These are phyloP conservation scores for Camponotus floridanus DNA, from an alignment of 1,140 invertebrate genomes.

Conservation along the genomic window DNA sequence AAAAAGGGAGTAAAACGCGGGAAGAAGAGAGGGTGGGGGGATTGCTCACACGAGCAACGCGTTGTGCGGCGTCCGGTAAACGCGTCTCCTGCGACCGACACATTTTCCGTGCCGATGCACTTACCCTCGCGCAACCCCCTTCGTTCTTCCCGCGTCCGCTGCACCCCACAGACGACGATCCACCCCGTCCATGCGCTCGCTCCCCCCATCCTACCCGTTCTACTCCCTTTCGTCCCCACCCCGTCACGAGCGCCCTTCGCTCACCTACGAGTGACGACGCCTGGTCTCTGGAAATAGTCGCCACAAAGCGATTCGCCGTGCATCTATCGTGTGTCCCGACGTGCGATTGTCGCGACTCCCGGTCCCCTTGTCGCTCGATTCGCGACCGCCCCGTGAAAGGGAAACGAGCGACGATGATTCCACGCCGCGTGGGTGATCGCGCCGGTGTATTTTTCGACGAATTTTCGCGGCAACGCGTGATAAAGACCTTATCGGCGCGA, in stretches of 20 bases:
- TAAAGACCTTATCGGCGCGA: neutral
- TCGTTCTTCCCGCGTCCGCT: conserved; percentile 46
- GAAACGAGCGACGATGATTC: conserved; percentile 6
- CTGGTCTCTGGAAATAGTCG: conserved; percentile 72
- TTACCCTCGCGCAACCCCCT: conserved; percentile 61
- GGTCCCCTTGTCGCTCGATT: neutral
- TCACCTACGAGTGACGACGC: conserved; percentile 48
- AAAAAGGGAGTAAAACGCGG: neutral
- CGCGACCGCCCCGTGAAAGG: neutral
- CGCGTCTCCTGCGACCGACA: conserved; percentile 38
- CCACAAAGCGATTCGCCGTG: conserved; percentile 69
- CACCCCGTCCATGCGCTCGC: conserved; percentile 58
- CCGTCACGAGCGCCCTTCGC: conserved; percentile 60
- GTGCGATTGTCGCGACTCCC: conserved; percentile 49
- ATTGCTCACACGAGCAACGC: conserved; percentile 15
- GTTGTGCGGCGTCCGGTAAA: conserved; percentile 36
- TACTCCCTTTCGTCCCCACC: conserved; percentile 36
- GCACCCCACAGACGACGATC: conserved; percentile 40
- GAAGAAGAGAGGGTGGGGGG: neutral
- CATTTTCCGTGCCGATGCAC: conserved; percentile 73
- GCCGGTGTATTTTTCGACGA: neutral
- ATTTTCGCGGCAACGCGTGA: neutral
- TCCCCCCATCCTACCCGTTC: conserved; percentile 45
- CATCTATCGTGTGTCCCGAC: conserved; percentile 45
- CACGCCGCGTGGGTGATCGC: neutral